Conservation (phyloP, 1,140 invertebrate genomes). For the Chironomus striatipennis region DNA sequence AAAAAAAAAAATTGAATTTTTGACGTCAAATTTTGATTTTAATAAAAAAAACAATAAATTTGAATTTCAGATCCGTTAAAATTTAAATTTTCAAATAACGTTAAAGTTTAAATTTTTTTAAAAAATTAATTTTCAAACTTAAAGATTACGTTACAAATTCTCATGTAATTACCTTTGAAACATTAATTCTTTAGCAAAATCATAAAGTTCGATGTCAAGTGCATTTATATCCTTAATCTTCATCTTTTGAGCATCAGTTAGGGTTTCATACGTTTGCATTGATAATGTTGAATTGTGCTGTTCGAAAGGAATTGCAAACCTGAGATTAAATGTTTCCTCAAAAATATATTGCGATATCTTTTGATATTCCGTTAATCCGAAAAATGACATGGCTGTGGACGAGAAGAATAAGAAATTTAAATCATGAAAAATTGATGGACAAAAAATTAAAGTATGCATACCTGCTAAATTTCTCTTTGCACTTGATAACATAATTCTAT, state of each 20-base stretch:
- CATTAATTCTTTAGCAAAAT: slow-evolving; percentile 85
- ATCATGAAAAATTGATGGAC: not conserved
- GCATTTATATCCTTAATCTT: slow-evolving; percentile 73
- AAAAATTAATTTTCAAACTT: too few species aligned
- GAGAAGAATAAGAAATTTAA: too few species aligned
- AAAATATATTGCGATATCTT: slow-evolving; percentile 93
- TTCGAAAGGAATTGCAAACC: slow-evolving; percentile 79
- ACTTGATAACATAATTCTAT: slow-evolving; percentile 79
- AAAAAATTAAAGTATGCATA: slow-evolving; percentile 48
- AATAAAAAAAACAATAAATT: too few species aligned
- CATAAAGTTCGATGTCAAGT: slow-evolving; percentile 88
- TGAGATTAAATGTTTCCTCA: slow-evolving; percentile 92
- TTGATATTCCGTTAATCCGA: slow-evolving; percentile 93
- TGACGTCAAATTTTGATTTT: too few species aligned
- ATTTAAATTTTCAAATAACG: too few species aligned
- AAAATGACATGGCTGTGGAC: slow-evolving; percentile 59
- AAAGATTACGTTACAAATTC: too few species aligned
- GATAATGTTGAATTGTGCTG: slow-evolving; percentile 85
- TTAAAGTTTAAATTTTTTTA: too few species aligned
- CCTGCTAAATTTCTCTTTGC: slow-evolving; percentile 90
- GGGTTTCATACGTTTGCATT: slow-evolving; percentile 60
- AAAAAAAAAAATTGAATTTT: too few species aligned
- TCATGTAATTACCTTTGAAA: slow-evolving; percentile 49
- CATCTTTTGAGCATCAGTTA: slow-evolving; percentile 61
- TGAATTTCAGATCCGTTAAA: too few species aligned